phyloP scores from a whole-genome alignment of 2,888 invertebrate species.

The Andrena fulva region DNA sequence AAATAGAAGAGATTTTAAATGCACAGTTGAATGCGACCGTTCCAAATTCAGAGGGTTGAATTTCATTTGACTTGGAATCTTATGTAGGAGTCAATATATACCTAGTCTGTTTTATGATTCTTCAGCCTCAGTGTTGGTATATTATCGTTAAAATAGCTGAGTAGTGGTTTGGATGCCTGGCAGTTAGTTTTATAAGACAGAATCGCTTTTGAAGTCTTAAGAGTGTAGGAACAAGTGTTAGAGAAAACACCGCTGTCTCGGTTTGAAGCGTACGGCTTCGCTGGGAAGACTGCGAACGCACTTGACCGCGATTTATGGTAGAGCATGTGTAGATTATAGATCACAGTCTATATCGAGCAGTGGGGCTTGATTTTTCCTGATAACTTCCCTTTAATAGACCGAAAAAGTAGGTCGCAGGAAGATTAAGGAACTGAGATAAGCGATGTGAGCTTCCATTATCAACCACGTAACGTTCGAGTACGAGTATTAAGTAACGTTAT shows the following conservation, averaged over 20 bases:
- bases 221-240: slow-evolving; percentile 24
- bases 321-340: slow-evolving; percentile 35
- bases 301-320: slow-evolving; percentile 58
- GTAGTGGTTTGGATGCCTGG: too few species aligned
- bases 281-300: slow-evolving; percentile 35
- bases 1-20: too few species aligned
- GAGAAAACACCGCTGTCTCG: slow-evolving; percentile 33
- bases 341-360: neutral
- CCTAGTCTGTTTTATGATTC: too few species aligned
- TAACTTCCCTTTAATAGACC: neutral
- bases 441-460: neutral
- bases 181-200: neutral
- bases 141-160: too few species aligned
- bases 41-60: too few species aligned
- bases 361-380: neutral
- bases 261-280: slow-evolving; percentile 50
- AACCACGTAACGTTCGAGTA: neutral
- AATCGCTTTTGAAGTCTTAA: slow-evolving; percentile 25
- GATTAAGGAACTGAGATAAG: neutral
- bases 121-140: too few species aligned
- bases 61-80: too few species aligned
- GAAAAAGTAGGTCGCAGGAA: neutral
- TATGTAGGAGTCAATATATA: too few species aligned
- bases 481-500: neutral
- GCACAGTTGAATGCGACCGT: too few species aligned